Conservation (phyloP, 2,797 vertebrate genomes). For the Ispidina picta region DNA sequence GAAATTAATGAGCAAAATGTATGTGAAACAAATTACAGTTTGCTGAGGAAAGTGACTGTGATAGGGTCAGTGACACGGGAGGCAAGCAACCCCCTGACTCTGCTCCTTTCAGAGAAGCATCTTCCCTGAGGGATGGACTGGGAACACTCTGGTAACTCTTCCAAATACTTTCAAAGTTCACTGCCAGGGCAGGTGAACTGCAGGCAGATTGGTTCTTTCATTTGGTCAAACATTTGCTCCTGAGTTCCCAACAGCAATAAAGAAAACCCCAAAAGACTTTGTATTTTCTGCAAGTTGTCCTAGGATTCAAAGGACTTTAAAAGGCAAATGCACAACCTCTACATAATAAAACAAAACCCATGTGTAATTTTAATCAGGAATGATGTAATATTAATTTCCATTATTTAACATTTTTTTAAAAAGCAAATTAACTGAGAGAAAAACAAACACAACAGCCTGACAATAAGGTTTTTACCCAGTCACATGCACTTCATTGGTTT, state of each 20-base stretch:
- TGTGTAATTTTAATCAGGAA: background rate
- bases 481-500: background rate
- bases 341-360: background rate
- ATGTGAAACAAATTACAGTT: background rate
- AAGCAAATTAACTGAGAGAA: background rate
- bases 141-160: background rate
- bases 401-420: background rate
- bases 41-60: background rate
- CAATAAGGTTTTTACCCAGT: background rate
- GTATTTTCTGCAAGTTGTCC: background rate
- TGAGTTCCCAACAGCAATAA: rapidly evolving
- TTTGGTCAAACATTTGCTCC: background rate
- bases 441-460: background rate
- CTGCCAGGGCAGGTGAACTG: background rate
- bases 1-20: slow-evolving; percentile 8
- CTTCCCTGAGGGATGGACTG: background rate
- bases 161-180: background rate
- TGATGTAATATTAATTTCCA: background rate
- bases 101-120: background rate
- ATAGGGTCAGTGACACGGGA: background rate
- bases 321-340: background rate
- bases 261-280: background rate
- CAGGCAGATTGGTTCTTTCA: background rate
- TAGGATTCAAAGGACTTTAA: background rate
- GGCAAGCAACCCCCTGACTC: background rate